phyloP scores from a whole-genome alignment of 1,140 invertebrate genomes.

The Drosophila teissieri region DNA sequence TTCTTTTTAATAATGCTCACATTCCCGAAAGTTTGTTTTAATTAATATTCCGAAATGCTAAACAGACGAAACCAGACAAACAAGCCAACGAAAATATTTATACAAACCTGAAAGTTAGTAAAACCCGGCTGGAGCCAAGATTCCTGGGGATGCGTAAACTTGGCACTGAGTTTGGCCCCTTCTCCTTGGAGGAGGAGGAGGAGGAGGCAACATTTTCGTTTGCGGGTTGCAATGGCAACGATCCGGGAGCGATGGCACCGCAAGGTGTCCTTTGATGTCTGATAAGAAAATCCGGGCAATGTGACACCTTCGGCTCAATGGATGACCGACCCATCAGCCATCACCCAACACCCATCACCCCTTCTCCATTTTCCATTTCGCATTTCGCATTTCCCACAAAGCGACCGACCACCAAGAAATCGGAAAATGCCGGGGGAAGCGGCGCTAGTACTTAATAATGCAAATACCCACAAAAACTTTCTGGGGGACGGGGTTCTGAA shows the following conservation, averaged over 20 bases:
- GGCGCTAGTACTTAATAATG: conserved; percentile 50
- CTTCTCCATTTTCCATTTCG: not conserved
- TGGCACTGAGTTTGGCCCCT: not conserved
- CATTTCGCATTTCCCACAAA: not conserved
- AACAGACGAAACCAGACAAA: conserved; percentile 42
- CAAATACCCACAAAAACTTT: conserved; percentile 69
- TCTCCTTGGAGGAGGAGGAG: not conserved
- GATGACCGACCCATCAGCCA: conserved; percentile 24
- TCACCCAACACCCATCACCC: conserved; percentile 8
- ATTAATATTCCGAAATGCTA: conserved; percentile 52
- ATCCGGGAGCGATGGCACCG: conserved; percentile 20
- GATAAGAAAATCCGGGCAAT: conserved; percentile 47
- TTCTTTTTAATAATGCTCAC: conserved; percentile 29
- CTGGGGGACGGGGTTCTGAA: not conserved
- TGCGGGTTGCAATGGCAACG: conserved; percentile 43
- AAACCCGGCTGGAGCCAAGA: conserved; percentile 13
- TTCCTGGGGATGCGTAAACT: not conserved
- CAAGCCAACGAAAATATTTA: conserved; percentile 35
- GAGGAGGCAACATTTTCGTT: not conserved
- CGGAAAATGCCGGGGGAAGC: conserved; percentile 3
- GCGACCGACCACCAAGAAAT: conserved; percentile 4
- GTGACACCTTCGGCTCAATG: conserved; percentile 47
- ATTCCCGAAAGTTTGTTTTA: conserved; percentile 47
- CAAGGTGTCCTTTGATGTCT: conserved; percentile 54
- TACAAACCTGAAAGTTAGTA: conserved; percentile 37